phyloP scores from a whole-genome alignment of 2,888 invertebrate species.

The Pseudococcus jackbeardsleyi region DNA sequence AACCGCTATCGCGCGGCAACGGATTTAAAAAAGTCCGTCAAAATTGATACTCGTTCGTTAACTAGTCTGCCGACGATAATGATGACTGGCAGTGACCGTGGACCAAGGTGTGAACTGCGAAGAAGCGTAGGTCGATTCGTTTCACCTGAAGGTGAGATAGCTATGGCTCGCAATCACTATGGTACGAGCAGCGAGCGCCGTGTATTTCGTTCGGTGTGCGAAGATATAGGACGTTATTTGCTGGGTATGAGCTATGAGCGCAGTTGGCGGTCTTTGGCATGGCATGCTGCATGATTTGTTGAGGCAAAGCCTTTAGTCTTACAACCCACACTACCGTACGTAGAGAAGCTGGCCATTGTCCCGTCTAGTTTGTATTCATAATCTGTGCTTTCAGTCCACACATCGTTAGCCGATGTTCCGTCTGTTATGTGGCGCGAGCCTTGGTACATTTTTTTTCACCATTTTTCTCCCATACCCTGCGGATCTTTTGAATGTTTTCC shows the following conservation, averaged over 20 bases:
- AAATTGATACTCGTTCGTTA: conserved; percentile 61
- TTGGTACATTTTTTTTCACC: neutral
- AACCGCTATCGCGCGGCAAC: conserved; percentile 30
- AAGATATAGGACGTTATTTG: conserved; percentile 30
- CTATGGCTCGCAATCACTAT: conserved; percentile 19
- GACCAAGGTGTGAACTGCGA: conserved; percentile 61
- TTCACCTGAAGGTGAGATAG: conserved; percentile 58
- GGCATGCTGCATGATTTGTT: conserved; percentile 63
- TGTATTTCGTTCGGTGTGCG: conserved; percentile 19
- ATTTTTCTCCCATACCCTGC: neutral
- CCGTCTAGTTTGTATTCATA: conserved; percentile 58
- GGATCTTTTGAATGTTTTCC: neutral
- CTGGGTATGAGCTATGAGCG: conserved; percentile 57
- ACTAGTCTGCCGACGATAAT: conserved; percentile 59
- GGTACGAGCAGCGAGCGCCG: conserved; percentile 33
- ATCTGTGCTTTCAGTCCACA: conserved; percentile 56
- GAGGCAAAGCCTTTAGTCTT: conserved; percentile 58
- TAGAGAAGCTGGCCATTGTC: conserved; percentile 56
- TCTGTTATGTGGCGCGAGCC: conserved; percentile 26
- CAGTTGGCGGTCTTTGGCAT: conserved; percentile 61
- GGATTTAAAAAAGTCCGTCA: conserved; percentile 50
- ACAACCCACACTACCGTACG: conserved; percentile 56
- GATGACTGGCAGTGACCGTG: conserved; percentile 57
- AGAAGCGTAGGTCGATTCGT: conserved; percentile 57
- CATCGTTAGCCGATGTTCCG: conserved; percentile 38